A percentile compares a stretch with the other conserved stretches of the same genome.
phyloP scores from a whole-genome alignment of 92 coral and sea anemone species.

The Bergia sp. region DNA sequence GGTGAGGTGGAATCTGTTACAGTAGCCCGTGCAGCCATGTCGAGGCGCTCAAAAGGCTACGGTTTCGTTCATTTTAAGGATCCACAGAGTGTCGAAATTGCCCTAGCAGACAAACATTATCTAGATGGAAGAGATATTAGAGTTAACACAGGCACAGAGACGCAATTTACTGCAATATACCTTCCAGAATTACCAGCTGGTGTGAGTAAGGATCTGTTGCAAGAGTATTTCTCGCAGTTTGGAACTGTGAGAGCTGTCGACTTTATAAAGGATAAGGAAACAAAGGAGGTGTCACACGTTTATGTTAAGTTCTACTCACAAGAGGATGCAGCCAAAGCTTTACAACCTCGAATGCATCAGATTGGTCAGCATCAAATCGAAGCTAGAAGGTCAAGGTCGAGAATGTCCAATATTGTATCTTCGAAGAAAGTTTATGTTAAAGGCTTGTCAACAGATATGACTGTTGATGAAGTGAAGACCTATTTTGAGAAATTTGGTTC shows the following conservation, averaged over 20 bases:
- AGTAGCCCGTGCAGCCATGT: constrained; percentile 50
- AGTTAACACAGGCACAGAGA: constrained; percentile 45
- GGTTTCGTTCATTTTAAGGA: constrained; percentile 67
- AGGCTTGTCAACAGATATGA: constrained; percentile 48
- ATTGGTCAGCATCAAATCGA: constrained; percentile 28
- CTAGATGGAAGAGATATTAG: constrained; percentile 49
- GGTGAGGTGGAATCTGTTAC: constrained; percentile 63
- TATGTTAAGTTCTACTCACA: constrained; percentile 53
- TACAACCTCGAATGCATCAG: constrained; percentile 52
- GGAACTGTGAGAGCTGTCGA: constrained; percentile 60
- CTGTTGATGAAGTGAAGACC: constrained; percentile 56
- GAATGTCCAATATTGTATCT: constrained; percentile 31
- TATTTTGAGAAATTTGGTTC: constrained; percentile 62
- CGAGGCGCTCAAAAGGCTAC: constrained; percentile 61
- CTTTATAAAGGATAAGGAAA: constrained; percentile 46
- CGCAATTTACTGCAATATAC: constrained; percentile 55
- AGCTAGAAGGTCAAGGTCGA: constrained; percentile 22
- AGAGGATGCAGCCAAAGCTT: constrained; percentile 60
- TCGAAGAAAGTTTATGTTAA: constrained; percentile 58
- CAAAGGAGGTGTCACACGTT: constrained; percentile 49
- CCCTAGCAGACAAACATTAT: constrained; percentile 48
- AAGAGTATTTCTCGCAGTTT: constrained; percentile 54
- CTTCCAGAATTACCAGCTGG: constrained; percentile 58
- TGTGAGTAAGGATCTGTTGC: constrained; percentile 49
- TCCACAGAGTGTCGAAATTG: constrained; percentile 47